phyloP scores from a whole-genome alignment of 2,888 invertebrate genomes.

The Charanyca ferruginea region DNA sequence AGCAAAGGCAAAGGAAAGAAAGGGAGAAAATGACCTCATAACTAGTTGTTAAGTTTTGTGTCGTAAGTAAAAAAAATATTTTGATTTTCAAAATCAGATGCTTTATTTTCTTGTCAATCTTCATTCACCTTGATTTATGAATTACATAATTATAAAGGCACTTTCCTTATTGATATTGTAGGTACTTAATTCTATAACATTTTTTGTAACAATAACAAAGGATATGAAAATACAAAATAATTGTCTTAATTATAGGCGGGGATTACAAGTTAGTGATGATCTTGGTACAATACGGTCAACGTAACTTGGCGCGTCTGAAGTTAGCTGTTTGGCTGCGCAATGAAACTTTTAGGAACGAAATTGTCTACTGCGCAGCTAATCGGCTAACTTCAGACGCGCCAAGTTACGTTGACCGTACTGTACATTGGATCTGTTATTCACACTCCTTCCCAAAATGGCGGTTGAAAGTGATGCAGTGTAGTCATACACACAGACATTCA shows the following conservation, averaged over 20 bases:
- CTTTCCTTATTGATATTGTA: slow-evolving; percentile 19
- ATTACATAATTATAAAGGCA: slow-evolving; percentile 40
- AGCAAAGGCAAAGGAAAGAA: slow-evolving; percentile 47
- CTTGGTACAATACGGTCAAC: slow-evolving; percentile 2
- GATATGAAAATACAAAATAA: slow-evolving; percentile 23
- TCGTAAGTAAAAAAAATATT: slow-evolving; percentile 45
- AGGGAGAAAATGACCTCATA: slow-evolving; percentile 41
- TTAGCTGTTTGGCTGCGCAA: no score
- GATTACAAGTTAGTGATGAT: slow-evolving; percentile 36
- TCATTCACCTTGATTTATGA: slow-evolving; percentile 42
- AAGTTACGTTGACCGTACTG: no score
- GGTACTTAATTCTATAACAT: slow-evolving; percentile 25
- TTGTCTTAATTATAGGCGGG: slow-evolving; percentile 50
- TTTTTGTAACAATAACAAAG: slow-evolving; percentile 31
- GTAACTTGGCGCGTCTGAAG: no score
- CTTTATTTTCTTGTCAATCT: slow-evolving; percentile 50
- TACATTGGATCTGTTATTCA: neutral
- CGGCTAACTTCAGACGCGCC: no score
- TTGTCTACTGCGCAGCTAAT: no score
- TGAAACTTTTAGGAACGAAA: no score
- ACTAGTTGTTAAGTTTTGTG: slow-evolving; percentile 30
- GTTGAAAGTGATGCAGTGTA: neutral
- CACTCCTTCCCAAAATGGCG: neutral
- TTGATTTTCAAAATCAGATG: slow-evolving; percentile 26
- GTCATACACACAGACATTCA: neutral